Base-by-base conservation (phyloP, 2,797 vertebrate species). In the Setipinna tenuifilis region DNA sequence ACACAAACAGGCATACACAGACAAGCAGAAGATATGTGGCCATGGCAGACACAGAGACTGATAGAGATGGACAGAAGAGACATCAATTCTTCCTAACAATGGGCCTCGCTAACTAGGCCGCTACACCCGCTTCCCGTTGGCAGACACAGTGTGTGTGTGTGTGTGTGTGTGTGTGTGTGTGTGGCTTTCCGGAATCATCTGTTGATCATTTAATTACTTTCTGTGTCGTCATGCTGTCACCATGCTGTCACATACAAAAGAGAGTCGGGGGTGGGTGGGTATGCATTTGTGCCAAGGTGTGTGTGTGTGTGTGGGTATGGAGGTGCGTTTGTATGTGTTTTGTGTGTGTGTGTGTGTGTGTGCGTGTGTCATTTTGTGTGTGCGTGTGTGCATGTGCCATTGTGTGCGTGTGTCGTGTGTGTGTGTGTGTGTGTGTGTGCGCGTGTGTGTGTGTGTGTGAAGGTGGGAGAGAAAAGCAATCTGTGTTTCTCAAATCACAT, bases 201-300 rank as follows among this genome's bases (percentile, higher is more conserved):
- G 92, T 91, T 92, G 91, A 91, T 93, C 90, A 85, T 90, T 93
- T 93, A 93, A 93, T 93, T 92, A 93, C 92, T 90, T 88, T 91
- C 89, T 88, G 90, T 87, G 91, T 90, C 83, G 84, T 75, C 68
- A 75, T 75, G 31, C 68, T 75, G 68, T 75, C 68, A 35, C 68
- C 68, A 41, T 41, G 16, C 68, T 75, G 68, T 75, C 68, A 75
- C 68, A 75, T 17, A 75, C 68, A 88, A 89, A 85, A 85, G 86
- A 86, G 83, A 85, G 88, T 71, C 62, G 75, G 84, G 85, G 65
- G 25, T 16, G 25, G 65, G 68, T 75, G 31, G 28, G 14, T 59
- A 28, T 41, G 68, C 10, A 23, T 68, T 68, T 68, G 62, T 28
- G 62, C 62, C 23, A 28, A 14, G 62, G 62, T 68, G 62, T 68